A percentile compares a stretch with the other conserved stretches of the same genome.
phyloP scores from a whole-genome alignment of 2,888 invertebrate genomes.

The Philereme transversata region DNA sequence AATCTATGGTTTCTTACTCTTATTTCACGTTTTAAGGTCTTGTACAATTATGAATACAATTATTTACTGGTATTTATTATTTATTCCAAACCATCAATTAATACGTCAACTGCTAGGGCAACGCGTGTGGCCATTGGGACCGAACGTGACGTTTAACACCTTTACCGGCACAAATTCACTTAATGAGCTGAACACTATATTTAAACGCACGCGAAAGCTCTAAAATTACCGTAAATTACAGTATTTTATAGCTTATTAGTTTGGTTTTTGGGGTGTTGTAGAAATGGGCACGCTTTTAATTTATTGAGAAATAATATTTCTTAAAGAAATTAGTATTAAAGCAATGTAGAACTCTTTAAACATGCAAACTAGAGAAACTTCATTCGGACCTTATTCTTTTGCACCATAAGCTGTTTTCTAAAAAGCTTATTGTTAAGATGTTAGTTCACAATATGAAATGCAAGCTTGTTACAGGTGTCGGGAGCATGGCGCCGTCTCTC shows the following conservation, averaged over 20 bases:
- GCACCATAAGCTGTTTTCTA: neutral
- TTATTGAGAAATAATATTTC: no score
- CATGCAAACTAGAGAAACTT: no score
- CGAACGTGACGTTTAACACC: constrained; percentile 28
- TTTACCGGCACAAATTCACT: constrained; percentile 33
- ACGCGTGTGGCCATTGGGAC: constrained; percentile 31
- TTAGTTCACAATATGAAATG: neutral
- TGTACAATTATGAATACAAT: neutral
- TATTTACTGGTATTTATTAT: neutral
- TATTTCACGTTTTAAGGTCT: constrained; percentile 5
- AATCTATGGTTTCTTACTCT: neutral
- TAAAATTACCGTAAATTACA: constrained; percentile 26
- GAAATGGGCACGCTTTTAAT: neutral
- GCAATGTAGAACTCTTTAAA: no score
- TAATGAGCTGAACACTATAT: constrained; percentile 38
- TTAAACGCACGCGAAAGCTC: constrained; percentile 38
- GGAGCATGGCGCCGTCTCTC: constrained; percentile 78
- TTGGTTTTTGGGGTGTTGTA: constrained; percentile 1
- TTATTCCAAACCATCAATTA: constrained; percentile 23
- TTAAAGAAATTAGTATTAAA: no score
- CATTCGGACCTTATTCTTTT: no score
- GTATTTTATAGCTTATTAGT: constrained; percentile 3
- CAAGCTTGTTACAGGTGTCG: constrained; percentile 59
- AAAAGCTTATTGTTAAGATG: neutral
- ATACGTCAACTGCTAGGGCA: constrained; percentile 25